Conservation (phyloP, 2,113 vertebrate species). For the Cyphomyrus plagiostoma region DNA sequence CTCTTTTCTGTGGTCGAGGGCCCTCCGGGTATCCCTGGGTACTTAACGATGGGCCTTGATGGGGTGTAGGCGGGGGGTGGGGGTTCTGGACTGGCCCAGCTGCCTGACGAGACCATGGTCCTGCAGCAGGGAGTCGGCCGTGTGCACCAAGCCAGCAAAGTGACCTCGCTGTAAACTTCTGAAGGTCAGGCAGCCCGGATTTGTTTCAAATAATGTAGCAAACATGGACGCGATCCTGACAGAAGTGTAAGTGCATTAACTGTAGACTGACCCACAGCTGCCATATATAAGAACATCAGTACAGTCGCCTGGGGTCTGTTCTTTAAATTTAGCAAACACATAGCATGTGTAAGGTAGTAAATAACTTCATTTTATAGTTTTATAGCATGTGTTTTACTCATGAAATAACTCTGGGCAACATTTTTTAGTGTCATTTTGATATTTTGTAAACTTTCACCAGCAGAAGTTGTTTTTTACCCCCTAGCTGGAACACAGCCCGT, state of each 20-base stretch:
- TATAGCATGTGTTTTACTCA: neutral
- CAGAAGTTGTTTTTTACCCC: neutral
- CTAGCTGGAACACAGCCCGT: neutral
- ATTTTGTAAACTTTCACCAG: neutral
- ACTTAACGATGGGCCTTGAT: neutral
- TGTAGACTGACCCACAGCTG: neutral
- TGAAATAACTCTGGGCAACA: neutral
- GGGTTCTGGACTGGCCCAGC: neutral
- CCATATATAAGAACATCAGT: neutral
- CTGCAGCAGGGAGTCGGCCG: neutral
- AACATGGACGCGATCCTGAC: neutral
- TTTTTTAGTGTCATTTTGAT: neutral
- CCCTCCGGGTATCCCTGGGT: neutral
- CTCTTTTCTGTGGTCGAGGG: neutral
- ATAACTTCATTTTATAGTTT: slow-evolving; percentile 10
- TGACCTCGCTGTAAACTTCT: neutral
- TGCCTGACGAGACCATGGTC: neutral
- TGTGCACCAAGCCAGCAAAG: neutral
- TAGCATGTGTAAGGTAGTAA: slow-evolving; percentile 4
- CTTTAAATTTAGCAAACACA: neutral
- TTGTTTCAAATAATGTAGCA: neutral
- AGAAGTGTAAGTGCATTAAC: neutral
- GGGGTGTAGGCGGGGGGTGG: neutral
- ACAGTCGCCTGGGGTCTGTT: neutral
- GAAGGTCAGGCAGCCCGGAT: neutral